Base-by-base conservation (phyloP, 2,888 invertebrate genomes). In the Aplocera efformata region DNA sequence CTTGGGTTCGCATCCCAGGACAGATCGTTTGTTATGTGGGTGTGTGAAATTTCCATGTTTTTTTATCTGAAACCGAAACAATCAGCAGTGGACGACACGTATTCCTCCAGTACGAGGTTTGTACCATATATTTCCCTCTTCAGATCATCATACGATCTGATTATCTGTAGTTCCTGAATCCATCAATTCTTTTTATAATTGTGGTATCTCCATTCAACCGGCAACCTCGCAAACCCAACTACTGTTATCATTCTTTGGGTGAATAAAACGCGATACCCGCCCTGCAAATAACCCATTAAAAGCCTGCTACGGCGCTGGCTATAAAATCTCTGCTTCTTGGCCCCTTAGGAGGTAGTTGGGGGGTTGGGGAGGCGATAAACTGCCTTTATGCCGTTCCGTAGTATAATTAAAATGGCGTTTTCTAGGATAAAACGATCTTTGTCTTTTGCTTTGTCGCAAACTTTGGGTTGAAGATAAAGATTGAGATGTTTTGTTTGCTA, bases 251-350 rank as follows among this genome's bases (percentile, higher is more conserved):
- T 74, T 71, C 68, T 70, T 70, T 54, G 58, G 52, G 54, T 53
- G 67, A 82, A 83, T 80, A 80, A 85, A 85, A 84, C 13, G 59
- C 65, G 53, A 68, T 69, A 68, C 72, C 70, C 74, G 78, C 68
- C 69, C 78, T 79, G 79, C 79, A 86, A 86, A 85, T 86, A 86
- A 86, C 85, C 86, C 82, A 86, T 88, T 85, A 86, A 84, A 84
- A 84, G 80, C 83, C 77, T 76, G 79, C 79, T 77, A 79, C 79
- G 80, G 74, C 72, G 69, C 72, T 74, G 71, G 79, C 86, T 85
- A 85, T 86, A 86, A 86, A 86, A 86, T 86, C 86, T 86, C 73
- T 82, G 86, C 85, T 84, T 84, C 86, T 86, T 86, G 75, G 54
- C 55, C 57, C 55, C 57, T 53, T 53, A 49, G 45, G 45, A n/a